Base-by-base conservation (phyloP, 1,140 invertebrate species). In the Solenopsis fugax region DNA sequence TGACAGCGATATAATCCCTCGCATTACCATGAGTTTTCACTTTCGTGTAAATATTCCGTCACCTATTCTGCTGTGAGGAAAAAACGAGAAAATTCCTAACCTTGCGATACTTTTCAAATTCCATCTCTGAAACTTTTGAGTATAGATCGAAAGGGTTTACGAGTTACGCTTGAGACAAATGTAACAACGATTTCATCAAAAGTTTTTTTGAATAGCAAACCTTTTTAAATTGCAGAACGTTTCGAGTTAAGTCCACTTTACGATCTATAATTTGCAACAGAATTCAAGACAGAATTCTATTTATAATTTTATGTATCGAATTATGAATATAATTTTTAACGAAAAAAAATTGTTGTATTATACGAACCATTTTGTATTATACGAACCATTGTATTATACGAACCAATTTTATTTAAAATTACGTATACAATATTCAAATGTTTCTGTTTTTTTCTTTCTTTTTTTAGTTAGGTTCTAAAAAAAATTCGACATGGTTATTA, bases 1-100 rank as follows among this genome's bases (percentile, higher is more conserved):
- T 34, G 65, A 58, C 34, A 60, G 41, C 41, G 41, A 45, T 4
- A 50, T 41, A 37, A 64, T 29, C 18, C 58, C 48, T 29, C 60
- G 73, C 41, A 13, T 75, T 29, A 50, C 41, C 7, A 58, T 29
- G 62, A 45, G 54, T 84, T 84, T 84, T 84, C 54, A 75, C 41
- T 73, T 75, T 75, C 45, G n/a, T 41, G 41, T 58, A 37, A 34
- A 71, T 62, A 84, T 73, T 54, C 64, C 34, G 13, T 18, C 64
- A 50, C 58, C 41, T 62, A 45, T 71, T 2, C 37, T 34, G 7
- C 41, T 16, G 34, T n/a, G 24, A 84, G 69, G 9, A 21, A 60
- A 13, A 60, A 13, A 29, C 24, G 24, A 48, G 69, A 60, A 18
- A 24, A 56, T 71, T 52, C 13, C 3, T 41, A 29, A 52, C 24